These are phyloP conservation scores for Mythimna lalbum DNA, from an alignment of 2,888 invertebrate genomes.

Conservation along the genomic window DNA sequence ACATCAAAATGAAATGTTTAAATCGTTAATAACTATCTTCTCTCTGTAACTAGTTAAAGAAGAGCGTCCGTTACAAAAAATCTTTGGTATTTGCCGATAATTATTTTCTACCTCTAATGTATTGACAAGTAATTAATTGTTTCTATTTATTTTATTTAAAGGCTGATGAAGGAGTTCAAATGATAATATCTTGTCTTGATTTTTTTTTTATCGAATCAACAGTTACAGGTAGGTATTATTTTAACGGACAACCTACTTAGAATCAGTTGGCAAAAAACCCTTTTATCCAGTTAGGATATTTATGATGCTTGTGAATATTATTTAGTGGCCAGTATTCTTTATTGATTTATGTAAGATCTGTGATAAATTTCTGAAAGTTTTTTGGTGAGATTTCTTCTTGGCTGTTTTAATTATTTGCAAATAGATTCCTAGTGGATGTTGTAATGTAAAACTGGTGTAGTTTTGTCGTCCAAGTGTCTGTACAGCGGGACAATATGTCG, in stretches of 20 bases:
- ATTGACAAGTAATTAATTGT: slow-evolving; percentile 59
- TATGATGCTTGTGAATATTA: not conserved
- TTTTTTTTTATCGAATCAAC: slow-evolving; percentile 3
- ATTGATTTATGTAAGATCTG: not conserved
- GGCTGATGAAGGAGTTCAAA: slow-evolving; percentile 48
- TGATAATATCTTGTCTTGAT: slow-evolving; percentile 10
- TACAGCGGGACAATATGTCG: too few species aligned
- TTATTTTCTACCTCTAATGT: slow-evolving; percentile 50
- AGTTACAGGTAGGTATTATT: not conserved
- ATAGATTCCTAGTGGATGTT: too few species aligned
- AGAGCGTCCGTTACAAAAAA: slow-evolving; percentile 39
- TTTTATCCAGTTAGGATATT: not conserved
- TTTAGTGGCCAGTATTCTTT: not conserved
- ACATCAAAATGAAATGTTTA: slow-evolving; percentile 60
- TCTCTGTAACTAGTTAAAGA: slow-evolving; percentile 32
- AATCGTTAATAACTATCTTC: slow-evolving; percentile 58
- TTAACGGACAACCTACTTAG: slow-evolving; percentile 7
- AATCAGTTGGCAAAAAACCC: slow-evolving; percentile 1
- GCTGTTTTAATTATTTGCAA: too few species aligned
- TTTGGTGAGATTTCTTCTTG: not conserved
- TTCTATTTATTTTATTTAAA: slow-evolving; percentile 46
- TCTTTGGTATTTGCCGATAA: slow-evolving; percentile 39
- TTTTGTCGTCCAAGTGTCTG: too few species aligned
- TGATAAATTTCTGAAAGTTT: not conserved
- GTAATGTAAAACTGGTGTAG: too few species aligned